Percentiles rank a stretch among this genome's conserved stretches.
phyloP scores from a whole-genome alignment of 2,113 vertebrate genomes.

The Mohoua ochrocephala region DNA sequence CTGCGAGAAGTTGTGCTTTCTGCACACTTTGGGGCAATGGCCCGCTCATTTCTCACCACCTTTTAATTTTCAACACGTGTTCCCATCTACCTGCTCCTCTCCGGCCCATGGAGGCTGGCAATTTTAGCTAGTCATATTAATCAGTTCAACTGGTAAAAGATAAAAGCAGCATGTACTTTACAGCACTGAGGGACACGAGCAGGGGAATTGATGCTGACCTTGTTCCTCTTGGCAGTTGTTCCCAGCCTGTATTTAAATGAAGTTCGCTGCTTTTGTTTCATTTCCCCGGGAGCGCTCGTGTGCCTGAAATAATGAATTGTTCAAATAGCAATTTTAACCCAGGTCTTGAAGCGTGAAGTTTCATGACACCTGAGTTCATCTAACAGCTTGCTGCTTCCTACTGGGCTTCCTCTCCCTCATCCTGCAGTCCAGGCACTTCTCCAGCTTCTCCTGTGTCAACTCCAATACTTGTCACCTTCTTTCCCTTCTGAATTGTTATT shows the following conservation, averaged over 20 bases:
- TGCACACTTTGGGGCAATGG: not conserved
- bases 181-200: not conserved
- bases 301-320: slow-evolving; percentile 54
- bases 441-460: not conserved
- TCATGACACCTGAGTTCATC: slow-evolving; percentile 9
- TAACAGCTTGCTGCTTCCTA: slow-evolving; percentile 45
- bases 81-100: not conserved
- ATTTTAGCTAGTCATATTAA: slow-evolving; percentile 11
- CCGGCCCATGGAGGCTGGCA: not conserved
- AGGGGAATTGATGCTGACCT: slow-evolving; percentile 42
- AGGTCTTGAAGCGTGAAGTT: slow-evolving; percentile 21
- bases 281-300: not conserved
- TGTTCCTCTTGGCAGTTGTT: slow-evolving; percentile 43
- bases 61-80: not conserved
- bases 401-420: not conserved
- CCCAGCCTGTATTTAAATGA: slow-evolving; percentile 48
- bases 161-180: slow-evolving; percentile 29
- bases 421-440: not conserved
- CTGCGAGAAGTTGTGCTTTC: not conserved
- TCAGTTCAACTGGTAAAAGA: slow-evolving; percentile 7
- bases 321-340: slow-evolving; percentile 48
- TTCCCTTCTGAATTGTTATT: not conserved
- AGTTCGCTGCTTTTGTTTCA: slow-evolving; percentile 19
- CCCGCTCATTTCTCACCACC: not conserved
- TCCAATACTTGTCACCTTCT: not conserved